Percentiles rank a stretch among this genome's conserved stretches.
phyloP scores from a whole-genome alignment of 2,797 vertebrate genomes.

The Streptopelia turtur region DNA sequence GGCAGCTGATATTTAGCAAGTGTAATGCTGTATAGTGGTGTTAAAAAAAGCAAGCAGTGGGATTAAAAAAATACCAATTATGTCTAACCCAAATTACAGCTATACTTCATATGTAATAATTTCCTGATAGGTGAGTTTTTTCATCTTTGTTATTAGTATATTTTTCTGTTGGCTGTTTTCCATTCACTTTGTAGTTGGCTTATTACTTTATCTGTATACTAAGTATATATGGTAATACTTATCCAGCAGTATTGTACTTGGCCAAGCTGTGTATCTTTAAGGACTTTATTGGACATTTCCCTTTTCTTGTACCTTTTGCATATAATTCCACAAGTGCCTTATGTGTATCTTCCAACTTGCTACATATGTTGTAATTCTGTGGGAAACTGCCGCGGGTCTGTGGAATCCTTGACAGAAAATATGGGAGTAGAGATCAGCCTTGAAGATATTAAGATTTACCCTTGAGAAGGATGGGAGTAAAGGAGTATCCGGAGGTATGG shows the following conservation, averaged over 20 bases:
- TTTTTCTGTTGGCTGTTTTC: neutral
- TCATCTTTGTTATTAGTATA: neutral
- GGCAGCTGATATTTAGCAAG: neutral
- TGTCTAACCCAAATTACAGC: neutral
- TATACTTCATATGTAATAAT: neutral
- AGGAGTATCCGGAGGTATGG: too few relatives aligned
- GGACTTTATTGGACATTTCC: neutral
- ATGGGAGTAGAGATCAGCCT: too few relatives aligned
- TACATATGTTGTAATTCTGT: neutral
- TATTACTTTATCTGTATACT: neutral
- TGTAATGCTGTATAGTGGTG: neutral
- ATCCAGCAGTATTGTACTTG: neutral
- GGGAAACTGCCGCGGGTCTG: too few relatives aligned
- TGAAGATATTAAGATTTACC: too few relatives aligned
- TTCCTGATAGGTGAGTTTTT: accelerated
- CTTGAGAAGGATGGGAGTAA: too few relatives aligned
- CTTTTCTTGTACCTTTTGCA: neutral
- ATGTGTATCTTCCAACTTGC: neutral
- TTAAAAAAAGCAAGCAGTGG: neutral
- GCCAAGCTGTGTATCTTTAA: neutral
- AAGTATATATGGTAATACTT: neutral
- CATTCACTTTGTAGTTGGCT: neutral
- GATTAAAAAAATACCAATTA: neutral
- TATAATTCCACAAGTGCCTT: neutral
- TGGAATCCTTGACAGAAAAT: too few relatives aligned